Percentiles rank a stretch among this genome's conserved stretches.
Conservation (phyloP, 1,140 invertebrate genomes). For the Babylonia areolata region DNA sequence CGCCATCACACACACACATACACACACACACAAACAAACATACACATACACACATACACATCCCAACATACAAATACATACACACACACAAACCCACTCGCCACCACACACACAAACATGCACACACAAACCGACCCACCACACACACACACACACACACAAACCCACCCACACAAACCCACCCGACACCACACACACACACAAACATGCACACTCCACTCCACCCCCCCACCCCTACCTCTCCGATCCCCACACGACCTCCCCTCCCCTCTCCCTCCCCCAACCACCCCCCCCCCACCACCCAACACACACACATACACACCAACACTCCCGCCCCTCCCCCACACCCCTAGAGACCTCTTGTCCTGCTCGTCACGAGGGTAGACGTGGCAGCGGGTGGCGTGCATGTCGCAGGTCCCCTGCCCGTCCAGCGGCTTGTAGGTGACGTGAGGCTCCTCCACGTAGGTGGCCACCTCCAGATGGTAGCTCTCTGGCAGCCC, state of each 20-base stretch:
- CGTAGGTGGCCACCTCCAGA: slow-evolving; percentile 95
- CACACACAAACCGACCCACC: too few relatives aligned
- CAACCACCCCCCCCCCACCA: not conserved
- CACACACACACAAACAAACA: too few relatives aligned
- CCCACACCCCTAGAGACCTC: slow-evolving; percentile 17
- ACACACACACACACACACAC: too few relatives aligned
- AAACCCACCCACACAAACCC: too few relatives aligned
- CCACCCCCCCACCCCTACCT: not conserved
- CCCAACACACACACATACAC: not conserved
- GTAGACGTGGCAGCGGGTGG: slow-evolving; percentile 48
- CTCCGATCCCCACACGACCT: not conserved
- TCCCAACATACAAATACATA: too few relatives aligned
- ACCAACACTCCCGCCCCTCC: not conserved
- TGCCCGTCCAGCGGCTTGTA: slow-evolving; percentile 44
- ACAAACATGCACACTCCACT: too few relatives aligned
- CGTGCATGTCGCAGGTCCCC: slow-evolving; percentile 55
- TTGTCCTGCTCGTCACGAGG: slow-evolving; percentile 37
- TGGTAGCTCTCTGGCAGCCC: slow-evolving; percentile 98
- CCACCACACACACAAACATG: too few relatives aligned
- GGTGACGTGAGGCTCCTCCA: slow-evolving; percentile 95
- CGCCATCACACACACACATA: too few relatives aligned
- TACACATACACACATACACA: too few relatives aligned
- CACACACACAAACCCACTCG: too few relatives aligned
- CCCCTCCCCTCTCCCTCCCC: not conserved
- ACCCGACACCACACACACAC: too few relatives aligned